A percentile compares a stretch with the other conserved stretches of the same genome.
phyloP scores from a whole-genome alignment of 2,797 vertebrate species.

The Dipus sagitta region DNA sequence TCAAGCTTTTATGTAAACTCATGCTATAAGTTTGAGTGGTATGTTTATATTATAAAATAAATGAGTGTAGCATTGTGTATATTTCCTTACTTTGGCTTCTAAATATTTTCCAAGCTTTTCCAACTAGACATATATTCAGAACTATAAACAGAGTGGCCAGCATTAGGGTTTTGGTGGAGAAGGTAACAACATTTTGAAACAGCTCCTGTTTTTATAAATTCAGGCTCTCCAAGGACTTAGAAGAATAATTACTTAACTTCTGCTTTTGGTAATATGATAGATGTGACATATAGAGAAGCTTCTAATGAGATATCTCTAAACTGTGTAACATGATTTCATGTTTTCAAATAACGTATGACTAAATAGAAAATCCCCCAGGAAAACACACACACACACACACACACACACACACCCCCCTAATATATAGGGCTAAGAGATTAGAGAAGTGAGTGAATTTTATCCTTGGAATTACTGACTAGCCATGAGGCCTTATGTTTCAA shows the following conservation, averaged over 20 bases:
- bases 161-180: neutral
- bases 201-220: neutral
- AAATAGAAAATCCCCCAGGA: neutral
- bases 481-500: neutral
- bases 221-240: neutral
- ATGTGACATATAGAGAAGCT: neutral
- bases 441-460: neutral
- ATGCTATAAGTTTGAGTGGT: slow-evolving; percentile 24
- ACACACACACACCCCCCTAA: neutral
- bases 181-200: neutral
- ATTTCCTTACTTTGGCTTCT: slow-evolving; percentile 48
- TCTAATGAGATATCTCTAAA: neutral
- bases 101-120: slow-evolving; percentile 19
- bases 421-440: neutral
- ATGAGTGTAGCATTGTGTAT: neutral
- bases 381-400: neutral
- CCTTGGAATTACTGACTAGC: neutral
- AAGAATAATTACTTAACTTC: neutral
- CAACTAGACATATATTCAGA: slow-evolving; percentile 1
- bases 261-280: neutral
- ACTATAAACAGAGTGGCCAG: neutral
- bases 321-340: neutral
- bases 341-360: slow-evolving; percentile 1
- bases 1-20: neutral
- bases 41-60: slow-evolving; percentile 39